Evolutionary conservation across 2,888 invertebrate species (phyloP), one percentile per base, ranked within the genome.

Genomic region (Laspeyria flexula): DNA sequence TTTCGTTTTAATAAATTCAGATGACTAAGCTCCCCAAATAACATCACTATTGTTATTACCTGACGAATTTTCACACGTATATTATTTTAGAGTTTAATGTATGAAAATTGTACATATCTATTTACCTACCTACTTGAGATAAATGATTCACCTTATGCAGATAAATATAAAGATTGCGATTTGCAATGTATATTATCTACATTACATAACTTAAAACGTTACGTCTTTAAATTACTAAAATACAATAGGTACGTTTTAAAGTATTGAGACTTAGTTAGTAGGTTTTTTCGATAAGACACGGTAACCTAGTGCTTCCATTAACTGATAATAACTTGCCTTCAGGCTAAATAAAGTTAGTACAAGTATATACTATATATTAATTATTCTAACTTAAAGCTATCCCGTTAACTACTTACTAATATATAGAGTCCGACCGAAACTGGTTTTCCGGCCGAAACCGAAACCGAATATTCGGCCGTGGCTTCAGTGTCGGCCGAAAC

Each of bases 321-420:
- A 21, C 34, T 52, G 57, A 52, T 65, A 54, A 57, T 50, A 41
- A 34, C 29, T 15, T 27, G 43, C 35, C 33, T 52, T 46, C 39
- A 37, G 50, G 29, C 12, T 57, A 49, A 37, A 45, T 57, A 60
- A 47, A 52, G 30, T n/a, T n/a, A 54, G 10, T 40, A 39, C 13
- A 49, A 44, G 35, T n/a, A n/a, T n/a, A n/a, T n/a, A n/a, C n/a
- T n/a, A n/a, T n/a, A n/a, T n/a, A n/a, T n/a, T n/a, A n/a, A n/a
- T n/a, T n/a, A n/a, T n/a, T n/a, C n/a, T n/a, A n/a, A n/a, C n/a
- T n/a, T n/a, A n/a, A n/a, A n/a, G n/a, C n/a, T n/a, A n/a, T n/a
- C n/a, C n/a, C n/a, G n/a, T n/a, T n/a, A n/a, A n/a, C n/a, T n/a
- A n/a, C n/a, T n/a, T n/a, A n/a, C n/a, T n/a, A n/a, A n/a, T n/a